Evolutionary conservation across 1,140 invertebrate species (phyloP).

Genomic region (Eueides isabella): DNA sequence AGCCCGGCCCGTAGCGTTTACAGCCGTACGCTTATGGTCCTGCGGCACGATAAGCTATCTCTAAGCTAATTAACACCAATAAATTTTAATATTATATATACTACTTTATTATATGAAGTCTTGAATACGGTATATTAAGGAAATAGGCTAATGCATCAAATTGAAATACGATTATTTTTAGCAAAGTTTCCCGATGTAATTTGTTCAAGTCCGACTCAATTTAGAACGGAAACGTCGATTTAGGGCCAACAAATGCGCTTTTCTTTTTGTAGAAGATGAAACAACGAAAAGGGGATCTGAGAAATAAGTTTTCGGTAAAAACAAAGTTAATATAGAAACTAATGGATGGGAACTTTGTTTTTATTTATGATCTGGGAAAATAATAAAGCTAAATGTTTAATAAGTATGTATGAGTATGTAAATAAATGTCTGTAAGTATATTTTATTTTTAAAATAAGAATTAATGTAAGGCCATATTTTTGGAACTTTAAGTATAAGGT

Average conservation of each 20-base stretch:
- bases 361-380: neutral
- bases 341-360: neutral
- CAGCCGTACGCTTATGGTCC: too few species aligned
- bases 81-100: too few species aligned
- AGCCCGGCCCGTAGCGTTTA: too few species aligned
- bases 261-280: constrained; percentile 13
- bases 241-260: constrained; percentile 2
- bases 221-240: constrained; percentile 9
- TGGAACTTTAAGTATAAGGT: too few species aligned
- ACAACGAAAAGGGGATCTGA: constrained; percentile 8
- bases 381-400: neutral
- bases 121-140: too few species aligned
- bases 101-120: too few species aligned
- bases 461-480: too few species aligned
- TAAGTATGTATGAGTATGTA: too few species aligned
- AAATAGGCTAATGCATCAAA: neutral
- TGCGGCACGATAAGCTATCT: too few species aligned
- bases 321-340: neutral
- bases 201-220: constrained; percentile 1
- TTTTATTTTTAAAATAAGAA: too few species aligned
- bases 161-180: neutral
- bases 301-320: constrained; percentile 1
- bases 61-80: too few species aligned
- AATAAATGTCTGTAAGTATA: too few species aligned
- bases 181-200: neutral